Percentiles rank a stretch among this genome's conserved stretches.
Conservation (phyloP, 2,797 vertebrate species). For the Channallabes apus region DNA sequence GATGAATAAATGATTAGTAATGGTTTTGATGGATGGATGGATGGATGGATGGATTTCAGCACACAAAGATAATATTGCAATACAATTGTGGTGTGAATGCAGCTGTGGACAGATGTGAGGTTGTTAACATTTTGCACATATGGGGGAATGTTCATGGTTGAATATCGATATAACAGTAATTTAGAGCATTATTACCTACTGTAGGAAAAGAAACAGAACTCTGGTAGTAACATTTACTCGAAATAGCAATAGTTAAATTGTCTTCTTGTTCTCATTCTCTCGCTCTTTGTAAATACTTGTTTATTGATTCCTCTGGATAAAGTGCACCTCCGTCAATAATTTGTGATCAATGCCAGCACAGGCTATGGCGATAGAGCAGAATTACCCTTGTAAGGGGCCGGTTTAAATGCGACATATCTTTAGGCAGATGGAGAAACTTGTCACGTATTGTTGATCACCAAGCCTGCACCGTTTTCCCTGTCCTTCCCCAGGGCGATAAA, state of each 20-base stretch:
- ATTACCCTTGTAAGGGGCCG: neutral
- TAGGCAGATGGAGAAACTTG: neutral
- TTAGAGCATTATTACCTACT: neutral
- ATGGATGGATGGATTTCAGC: too few relatives aligned
- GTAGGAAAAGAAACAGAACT: neutral
- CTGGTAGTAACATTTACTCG: neutral
- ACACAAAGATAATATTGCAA: neutral
- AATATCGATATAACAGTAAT: neutral
- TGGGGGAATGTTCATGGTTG: neutral
- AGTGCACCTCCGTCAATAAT: constrained; percentile 9
- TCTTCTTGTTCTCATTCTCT: neutral
- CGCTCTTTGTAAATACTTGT: neutral
- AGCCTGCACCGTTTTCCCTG: neutral
- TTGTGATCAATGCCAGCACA: neutral
- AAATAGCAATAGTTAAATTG: neutral
- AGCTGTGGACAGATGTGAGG: neutral
- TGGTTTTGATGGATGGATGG: too few relatives aligned
- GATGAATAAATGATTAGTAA: too few relatives aligned
- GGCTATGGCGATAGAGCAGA: neutral
- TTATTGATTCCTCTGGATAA: neutral
- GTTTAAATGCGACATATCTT: neutral
- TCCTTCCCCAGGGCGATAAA: constrained; percentile 2
- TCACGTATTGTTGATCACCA: neutral
- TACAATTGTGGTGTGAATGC: neutral
- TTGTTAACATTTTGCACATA: neutral